These are phyloP conservation scores for Daboia siamensis DNA, from an alignment of 2,113 vertebrate species.

Conservation along the genomic window DNA sequence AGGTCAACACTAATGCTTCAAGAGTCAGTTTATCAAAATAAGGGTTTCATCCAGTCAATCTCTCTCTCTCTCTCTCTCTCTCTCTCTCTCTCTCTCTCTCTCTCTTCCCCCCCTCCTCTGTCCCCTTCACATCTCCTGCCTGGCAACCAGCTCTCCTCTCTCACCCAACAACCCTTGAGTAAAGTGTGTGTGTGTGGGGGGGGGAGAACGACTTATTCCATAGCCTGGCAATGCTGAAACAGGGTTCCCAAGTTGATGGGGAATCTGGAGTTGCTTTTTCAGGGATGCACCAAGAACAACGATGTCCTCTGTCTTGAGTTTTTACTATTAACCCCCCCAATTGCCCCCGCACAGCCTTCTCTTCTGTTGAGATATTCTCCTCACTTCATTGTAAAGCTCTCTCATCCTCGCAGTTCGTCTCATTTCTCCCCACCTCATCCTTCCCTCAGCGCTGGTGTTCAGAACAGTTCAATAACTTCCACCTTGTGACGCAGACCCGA, in stretches of 20 bases:
- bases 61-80: not conserved
- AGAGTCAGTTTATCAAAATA: constrained; percentile 9
- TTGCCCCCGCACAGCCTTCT: not conserved
- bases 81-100: not conserved
- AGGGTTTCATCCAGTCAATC: constrained; percentile 5
- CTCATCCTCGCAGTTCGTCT: not conserved
- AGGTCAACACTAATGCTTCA: constrained; percentile 30
- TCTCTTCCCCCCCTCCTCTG: not conserved
- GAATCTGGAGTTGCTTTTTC: not conserved
- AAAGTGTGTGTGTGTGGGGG: not conserved
- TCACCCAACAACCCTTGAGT: not conserved
- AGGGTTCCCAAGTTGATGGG: not conserved
- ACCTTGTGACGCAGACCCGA: constrained; percentile 23
- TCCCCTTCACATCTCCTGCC: not conserved
- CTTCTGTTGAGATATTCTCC: not conserved
- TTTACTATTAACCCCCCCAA: not conserved
- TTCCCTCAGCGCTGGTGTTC: not conserved
- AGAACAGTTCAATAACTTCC: constrained; percentile 36
- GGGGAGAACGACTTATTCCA: not conserved
- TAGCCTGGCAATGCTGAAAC: not conserved
- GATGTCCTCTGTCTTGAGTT: not conserved
- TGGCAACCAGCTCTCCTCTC: not conserved
- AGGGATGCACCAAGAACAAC: not conserved
- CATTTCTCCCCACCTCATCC: not conserved
- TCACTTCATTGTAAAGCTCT: constrained; percentile 2